Evolutionary conservation across 2,797 vertebrate species (phyloP), one percentile per base, ranked within the genome.

Genomic region (Pyrrhura leucotis): DNA sequence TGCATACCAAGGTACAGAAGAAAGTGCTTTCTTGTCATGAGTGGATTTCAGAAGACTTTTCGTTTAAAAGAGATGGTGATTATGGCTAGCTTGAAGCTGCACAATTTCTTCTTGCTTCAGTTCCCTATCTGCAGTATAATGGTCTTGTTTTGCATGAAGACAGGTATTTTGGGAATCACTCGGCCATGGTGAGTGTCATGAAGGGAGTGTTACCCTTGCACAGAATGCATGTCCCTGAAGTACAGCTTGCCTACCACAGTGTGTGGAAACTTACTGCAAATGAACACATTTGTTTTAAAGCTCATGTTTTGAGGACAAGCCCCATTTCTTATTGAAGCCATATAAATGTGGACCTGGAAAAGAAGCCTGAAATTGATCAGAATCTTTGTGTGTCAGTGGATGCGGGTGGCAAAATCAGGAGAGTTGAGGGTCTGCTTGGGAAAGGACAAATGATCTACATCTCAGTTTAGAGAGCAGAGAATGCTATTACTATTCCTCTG

Each of bases 41-140:
- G 31, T 67, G 23, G 76, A 65, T 92, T 93, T 88, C 39, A 48
- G 79, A 73, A 72, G 29, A n/a, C 21, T n/a, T 58, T 23, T 56
- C 13, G 42, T 73, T 71, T 80, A 37, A 56, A 86, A 84, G 63
- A 51, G 6, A 6, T 15, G 11, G 29, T 47, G 35, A 53, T 63
- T 51, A n/a, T 79, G 23, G 14, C 45, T 91, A 50, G 48, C 19
- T 48, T n/a, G 15, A 78, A 80, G 48, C 78, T 5, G 0, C 17
- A 11, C 14, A 21, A 25, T 77, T 14, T 40, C n/a, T 54, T 42
- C 68, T 74, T 77, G 54, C 44, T 85, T 90, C 20, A 14, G n/a
- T 59, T 84, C 69, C 33, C 61, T 6, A 15, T 85, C 22, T 80
- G 17, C 25, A 65, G n/a, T 48, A 17, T 50, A 75, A 80, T 61